Percentiles rank a stretch among this genome's conserved stretches.
phyloP scores from a whole-genome alignment of 2,113 vertebrate genomes.

The pig (Sus scrofa) region DNA sequence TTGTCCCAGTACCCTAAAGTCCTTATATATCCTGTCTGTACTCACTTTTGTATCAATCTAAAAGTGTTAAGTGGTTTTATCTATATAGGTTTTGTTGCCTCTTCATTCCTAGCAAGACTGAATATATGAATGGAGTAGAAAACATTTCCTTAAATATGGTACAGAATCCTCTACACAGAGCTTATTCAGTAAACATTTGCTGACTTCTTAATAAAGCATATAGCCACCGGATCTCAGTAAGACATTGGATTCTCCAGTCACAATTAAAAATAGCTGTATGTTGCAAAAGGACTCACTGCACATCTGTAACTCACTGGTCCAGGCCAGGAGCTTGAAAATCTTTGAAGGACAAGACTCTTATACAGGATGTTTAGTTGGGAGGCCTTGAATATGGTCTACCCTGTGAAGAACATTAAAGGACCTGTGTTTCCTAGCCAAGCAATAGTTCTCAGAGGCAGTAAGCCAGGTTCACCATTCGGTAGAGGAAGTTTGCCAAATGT shows the following conservation, averaged over 20 bases:
- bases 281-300: neutral
- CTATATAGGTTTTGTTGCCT: neutral
- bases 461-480: constrained; percentile 55
- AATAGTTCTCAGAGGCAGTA: constrained; percentile 47
- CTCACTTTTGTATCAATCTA: neutral
- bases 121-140: neutral
- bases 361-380: constrained; percentile 5
- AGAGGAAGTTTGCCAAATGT: constrained; percentile 51
- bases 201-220: neutral
- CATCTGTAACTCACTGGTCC: neutral
- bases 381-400: neutral
- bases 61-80: neutral
- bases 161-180: neutral
- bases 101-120: constrained; percentile 19
- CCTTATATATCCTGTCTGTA: neutral
- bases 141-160: neutral
- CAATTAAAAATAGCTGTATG: neutral
- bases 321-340: neutral
- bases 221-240: neutral
- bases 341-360: neutral
- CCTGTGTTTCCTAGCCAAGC: constrained; percentile 18
- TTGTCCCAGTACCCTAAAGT: neutral
- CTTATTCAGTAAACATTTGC: constrained; percentile 44
- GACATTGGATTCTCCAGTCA: neutral
- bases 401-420: constrained; percentile 56